Conservation (phyloP, 1,140 invertebrate species). For the Ladona fulva region DNA sequence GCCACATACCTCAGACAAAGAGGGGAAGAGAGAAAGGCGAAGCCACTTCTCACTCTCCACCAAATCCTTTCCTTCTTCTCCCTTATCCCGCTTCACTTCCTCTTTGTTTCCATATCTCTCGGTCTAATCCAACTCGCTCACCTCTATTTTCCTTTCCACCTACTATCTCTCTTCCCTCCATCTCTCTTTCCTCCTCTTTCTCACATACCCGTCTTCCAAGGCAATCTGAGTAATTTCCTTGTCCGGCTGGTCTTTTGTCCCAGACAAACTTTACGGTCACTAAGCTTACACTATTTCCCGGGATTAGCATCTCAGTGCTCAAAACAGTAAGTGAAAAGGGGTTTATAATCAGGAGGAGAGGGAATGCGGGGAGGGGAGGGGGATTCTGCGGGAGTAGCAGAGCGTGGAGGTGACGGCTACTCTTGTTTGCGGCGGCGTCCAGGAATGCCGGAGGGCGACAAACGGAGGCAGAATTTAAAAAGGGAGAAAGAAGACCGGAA, state of each 20-base stretch:
- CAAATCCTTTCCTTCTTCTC: no score
- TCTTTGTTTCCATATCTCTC: no score
- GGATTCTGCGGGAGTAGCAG: background rate
- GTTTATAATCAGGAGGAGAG: background rate
- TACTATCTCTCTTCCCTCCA: no score
- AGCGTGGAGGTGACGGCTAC: background rate
- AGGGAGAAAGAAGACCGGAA: no score
- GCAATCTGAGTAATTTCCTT: background rate
- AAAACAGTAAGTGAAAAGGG: conserved; percentile 6
- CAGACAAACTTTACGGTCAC: background rate
- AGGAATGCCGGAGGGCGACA: background rate
- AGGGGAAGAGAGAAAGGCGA: no score
- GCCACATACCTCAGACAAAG: no score
- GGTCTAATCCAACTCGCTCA: no score
- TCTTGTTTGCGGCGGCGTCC: background rate
- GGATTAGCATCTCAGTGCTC: background rate
- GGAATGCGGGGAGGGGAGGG: background rate
- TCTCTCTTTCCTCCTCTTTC: no score
- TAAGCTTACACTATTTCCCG: background rate
- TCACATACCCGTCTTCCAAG: background rate
- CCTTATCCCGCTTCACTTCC: no score
- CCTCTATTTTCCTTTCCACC: no score
- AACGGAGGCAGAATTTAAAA: no score
- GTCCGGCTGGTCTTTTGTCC: background rate
- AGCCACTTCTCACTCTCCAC: no score